phyloP scores from a whole-genome alignment of 2,888 invertebrate species.

The Drosophila villosipedis region DNA sequence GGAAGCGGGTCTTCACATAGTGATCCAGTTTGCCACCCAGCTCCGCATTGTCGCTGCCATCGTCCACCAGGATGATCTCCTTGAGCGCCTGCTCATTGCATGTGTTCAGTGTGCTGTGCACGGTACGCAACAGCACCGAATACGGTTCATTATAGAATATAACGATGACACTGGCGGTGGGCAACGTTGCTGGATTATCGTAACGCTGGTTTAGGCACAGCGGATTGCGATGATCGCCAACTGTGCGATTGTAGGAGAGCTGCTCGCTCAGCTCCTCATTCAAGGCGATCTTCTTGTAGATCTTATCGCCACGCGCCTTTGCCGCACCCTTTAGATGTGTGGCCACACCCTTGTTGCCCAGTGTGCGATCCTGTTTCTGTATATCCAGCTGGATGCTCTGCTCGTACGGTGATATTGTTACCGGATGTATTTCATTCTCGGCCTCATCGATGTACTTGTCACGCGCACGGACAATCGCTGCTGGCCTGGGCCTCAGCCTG shows the following conservation, averaged over 20 bases:
- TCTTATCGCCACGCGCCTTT: conserved; percentile 88
- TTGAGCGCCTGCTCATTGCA: conserved; percentile 89
- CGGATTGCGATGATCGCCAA: conserved; percentile 84
- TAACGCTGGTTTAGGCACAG: conserved; percentile 85
- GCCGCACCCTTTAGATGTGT: conserved; percentile 89
- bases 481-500: conserved; percentile 23
- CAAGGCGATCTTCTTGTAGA: conserved; percentile 93
- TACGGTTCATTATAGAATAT: conserved; percentile 97
- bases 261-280: conserved; percentile 95
- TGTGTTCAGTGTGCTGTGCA: conserved; percentile 90
- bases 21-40: conserved; percentile 91
- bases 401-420: conserved; percentile 73
- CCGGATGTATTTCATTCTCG: conserved; percentile 69
- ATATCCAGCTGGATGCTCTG: conserved; percentile 88
- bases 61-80: conserved; percentile 98
- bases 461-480: conserved; percentile 27
- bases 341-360: conserved; percentile 91
- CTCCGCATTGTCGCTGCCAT: conserved; percentile 92
- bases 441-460: conserved; percentile 42
- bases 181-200: conserved; percentile 87
- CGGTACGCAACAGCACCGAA: conserved; percentile 91
- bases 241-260: conserved; percentile 92
- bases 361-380: conserved; percentile 88
- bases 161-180: conserved; percentile 91
- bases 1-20: conserved; percentile 91